Evolutionary conservation across 2,888 invertebrate genomes (phyloP).

Genomic region (Ichneumoninae sp.): DNA sequence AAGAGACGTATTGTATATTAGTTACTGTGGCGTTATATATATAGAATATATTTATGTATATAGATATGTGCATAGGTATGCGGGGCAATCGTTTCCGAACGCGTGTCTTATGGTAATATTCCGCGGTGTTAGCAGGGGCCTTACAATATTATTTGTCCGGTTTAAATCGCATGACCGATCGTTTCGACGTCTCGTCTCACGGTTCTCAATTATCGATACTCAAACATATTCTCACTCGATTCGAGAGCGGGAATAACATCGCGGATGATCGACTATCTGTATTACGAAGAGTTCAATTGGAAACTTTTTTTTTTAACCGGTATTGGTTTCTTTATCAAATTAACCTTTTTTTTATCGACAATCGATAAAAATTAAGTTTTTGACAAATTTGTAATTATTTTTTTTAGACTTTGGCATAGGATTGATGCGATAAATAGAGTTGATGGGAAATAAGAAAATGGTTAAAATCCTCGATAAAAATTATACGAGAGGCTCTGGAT

Average conservation of each 20-base stretch:
- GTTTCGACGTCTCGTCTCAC: constrained; percentile 66
- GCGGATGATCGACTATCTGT: not conserved
- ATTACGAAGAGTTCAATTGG: not conserved
- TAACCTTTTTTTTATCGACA: not conserved
- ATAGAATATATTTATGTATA: constrained; percentile 4
- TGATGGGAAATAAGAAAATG: no score
- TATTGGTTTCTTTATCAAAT: not conserved
- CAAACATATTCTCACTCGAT: not conserved
- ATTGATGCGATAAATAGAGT: not conserved
- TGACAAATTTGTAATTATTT: no score
- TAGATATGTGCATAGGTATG: constrained; percentile 23
- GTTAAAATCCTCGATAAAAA: no score
- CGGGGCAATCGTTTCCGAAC: constrained; percentile 65
- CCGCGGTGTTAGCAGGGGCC: constrained; percentile 76
- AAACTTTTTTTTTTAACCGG: not conserved
- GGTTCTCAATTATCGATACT: constrained; percentile 62
- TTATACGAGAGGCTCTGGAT: no score
- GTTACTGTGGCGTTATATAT: constrained; percentile 1
- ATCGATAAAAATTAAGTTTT: not conserved
- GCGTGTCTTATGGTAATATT: constrained; percentile 81
- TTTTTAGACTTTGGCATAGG: not conserved
- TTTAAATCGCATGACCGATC: constrained; percentile 76
- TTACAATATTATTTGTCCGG: constrained; percentile 80
- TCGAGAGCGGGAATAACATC: not conserved
- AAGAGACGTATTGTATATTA: constrained; percentile 12